These are phyloP conservation scores for Microchirus variegatus DNA, from an alignment of 2,797 vertebrate species.

Conservation along the genomic window DNA sequence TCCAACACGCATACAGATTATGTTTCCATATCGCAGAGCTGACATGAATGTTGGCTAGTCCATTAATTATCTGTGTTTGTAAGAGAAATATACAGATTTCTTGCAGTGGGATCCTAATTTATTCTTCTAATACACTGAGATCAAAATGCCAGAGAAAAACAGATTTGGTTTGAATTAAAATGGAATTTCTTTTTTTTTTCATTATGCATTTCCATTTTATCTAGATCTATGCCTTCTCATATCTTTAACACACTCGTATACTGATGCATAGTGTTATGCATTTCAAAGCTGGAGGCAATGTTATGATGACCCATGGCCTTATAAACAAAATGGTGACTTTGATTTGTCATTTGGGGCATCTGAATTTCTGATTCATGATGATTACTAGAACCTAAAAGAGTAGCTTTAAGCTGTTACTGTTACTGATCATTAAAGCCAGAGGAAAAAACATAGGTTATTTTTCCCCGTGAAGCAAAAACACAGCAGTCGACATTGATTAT, in stretches of 20 bases:
- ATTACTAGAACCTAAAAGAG: background rate
- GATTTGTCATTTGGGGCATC: constrained; percentile 20
- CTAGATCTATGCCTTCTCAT: constrained; percentile 19
- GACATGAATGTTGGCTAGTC: constrained; percentile 41
- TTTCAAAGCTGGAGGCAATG: constrained; percentile 17
- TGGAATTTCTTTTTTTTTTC: constrained; percentile 17
- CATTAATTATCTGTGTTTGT: constrained; percentile 46
- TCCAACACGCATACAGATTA: constrained; percentile 42
- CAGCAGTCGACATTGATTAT: background rate
- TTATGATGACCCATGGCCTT: constrained; percentile 9
- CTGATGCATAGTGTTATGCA: constrained; percentile 1
- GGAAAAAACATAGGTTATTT: background rate
- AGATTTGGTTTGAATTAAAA: constrained; percentile 37
- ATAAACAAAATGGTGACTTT: constrained; percentile 1
- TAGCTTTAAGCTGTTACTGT: constrained; percentile 1
- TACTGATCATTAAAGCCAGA: background rate
- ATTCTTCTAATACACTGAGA: constrained; percentile 32
- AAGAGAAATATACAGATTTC: constrained; percentile 17
- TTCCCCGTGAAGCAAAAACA: background rate
- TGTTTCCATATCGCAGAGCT: constrained; percentile 47
- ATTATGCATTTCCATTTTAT: constrained; percentile 36
- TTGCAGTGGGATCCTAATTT: constrained; percentile 31
- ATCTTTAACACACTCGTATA: background rate
- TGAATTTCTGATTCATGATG: background rate
- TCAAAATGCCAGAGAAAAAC: constrained; percentile 30